Conservation (phyloP, 2,113 vertebrate species). For the Labeo rohita region DNA sequence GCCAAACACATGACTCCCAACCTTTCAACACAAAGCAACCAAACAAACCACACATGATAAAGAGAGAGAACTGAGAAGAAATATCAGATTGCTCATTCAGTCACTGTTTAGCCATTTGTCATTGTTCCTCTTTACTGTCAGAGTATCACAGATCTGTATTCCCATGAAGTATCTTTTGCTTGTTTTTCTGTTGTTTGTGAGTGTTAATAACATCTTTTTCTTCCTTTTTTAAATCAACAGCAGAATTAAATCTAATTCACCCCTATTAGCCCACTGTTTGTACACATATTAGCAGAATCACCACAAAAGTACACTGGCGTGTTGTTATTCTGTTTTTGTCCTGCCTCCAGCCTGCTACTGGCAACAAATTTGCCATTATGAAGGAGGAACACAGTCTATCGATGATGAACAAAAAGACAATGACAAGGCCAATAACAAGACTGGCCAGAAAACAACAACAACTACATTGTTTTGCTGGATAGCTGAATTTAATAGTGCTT, state of each 20-base stretch:
- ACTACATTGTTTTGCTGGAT: not conserved
- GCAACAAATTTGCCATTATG: not conserved
- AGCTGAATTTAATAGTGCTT: not conserved
- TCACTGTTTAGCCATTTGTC: not conserved
- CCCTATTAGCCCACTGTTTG: not conserved
- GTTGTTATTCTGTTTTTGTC: slow-evolving; percentile 4
- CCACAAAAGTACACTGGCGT: not conserved
- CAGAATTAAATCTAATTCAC: not conserved
- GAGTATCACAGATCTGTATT: slow-evolving; percentile 4
- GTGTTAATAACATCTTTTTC: not conserved
- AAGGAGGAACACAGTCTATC: not conserved
- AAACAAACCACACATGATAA: slow-evolving; percentile 68
- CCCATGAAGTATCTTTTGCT: not conserved
- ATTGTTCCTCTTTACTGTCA: slow-evolving; percentile 19
- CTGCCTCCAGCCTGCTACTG: not conserved
- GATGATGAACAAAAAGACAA: not conserved
- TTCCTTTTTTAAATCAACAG: not conserved
- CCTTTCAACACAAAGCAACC: slow-evolving; percentile 69
- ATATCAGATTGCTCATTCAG: not conserved
- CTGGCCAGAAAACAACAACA: not conserved
- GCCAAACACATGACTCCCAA: slow-evolving; percentile 70
- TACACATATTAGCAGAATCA: not conserved
- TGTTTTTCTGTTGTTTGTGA: not conserved
- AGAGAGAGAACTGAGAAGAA: slow-evolving; percentile 56
- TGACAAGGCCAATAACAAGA: not conserved